Evolutionary conservation across 1,140 invertebrate genomes (phyloP).

Genomic region (Paraescarpia echinospica): DNA sequence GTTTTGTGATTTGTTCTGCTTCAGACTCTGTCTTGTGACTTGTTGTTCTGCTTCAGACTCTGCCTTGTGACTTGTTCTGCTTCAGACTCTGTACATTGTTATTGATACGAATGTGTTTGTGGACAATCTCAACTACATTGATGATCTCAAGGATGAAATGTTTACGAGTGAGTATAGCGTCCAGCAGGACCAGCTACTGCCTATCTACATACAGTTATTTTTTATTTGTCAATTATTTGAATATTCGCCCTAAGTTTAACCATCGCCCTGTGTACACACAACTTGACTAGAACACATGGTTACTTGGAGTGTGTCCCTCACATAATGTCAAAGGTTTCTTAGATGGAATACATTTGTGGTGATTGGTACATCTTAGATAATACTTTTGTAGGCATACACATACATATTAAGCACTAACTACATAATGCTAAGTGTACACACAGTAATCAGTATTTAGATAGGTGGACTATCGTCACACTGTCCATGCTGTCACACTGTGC

Average conservation of each 20-base stretch:
- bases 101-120: constrained; percentile 37
- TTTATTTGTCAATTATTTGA: no score
- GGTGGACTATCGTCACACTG: not conserved
- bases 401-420: not conserved
- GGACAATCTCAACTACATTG: constrained; percentile 27
- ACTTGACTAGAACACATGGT: not conserved
- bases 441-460: not conserved
- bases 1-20: constrained; percentile 14
- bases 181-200: not conserved
- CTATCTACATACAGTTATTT: no score
- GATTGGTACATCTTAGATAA: not conserved
- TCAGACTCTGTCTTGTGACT: no score
- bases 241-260: no score
- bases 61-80: no score
- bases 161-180: not conserved
- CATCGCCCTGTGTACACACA: not conserved
- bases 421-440: not conserved
- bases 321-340: no score
- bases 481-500: no score
- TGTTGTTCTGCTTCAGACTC: no score
- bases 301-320: not conserved
- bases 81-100: constrained; percentile 34
- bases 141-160: constrained; percentile 30
- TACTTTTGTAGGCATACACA: not conserved
- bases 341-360: not conserved